phyloP scores from a whole-genome alignment of 2,797 vertebrate genomes.

The Kryptolebias ocellatus region DNA sequence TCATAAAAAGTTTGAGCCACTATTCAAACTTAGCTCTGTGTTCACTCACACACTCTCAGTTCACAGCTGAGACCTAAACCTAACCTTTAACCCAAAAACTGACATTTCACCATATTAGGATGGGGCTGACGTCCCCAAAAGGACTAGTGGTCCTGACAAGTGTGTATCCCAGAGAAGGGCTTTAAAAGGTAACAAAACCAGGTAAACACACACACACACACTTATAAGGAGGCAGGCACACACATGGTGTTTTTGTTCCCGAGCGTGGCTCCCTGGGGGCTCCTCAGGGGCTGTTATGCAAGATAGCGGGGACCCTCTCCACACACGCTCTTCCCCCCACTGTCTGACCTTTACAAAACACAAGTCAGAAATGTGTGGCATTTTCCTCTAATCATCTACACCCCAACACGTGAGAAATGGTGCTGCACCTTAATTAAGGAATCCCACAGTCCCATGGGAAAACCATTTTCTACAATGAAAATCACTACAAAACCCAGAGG shows the following conservation, averaged over 20 bases:
- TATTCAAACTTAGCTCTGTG: constrained; percentile 38
- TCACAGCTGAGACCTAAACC: too few relatives aligned
- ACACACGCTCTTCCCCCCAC: constrained; percentile 43
- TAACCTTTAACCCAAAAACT: too few relatives aligned
- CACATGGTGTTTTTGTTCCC: constrained; percentile 66
- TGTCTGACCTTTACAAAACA: constrained; percentile 75
- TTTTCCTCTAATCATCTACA: constrained; percentile 69
- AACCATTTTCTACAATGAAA: constrained; percentile 22
- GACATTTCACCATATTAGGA: too few relatives aligned
- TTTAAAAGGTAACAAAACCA: too few relatives aligned
- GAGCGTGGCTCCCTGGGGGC: constrained; percentile 44
- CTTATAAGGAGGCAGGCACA: constrained; percentile 25
- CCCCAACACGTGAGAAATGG: constrained; percentile 57
- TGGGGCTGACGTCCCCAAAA: too few relatives aligned
- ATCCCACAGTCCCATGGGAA: constrained; percentile 16
- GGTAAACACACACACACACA: constrained; percentile 6
- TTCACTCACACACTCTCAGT: not conserved
- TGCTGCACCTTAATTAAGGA: constrained; percentile 48
- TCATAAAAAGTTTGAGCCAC: constrained; percentile 44
- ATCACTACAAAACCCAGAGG: constrained; percentile 20
- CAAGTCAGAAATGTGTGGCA: constrained; percentile 70
- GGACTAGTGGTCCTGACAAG: too few relatives aligned
- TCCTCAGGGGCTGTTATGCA: constrained; percentile 65
- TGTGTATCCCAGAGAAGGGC: too few relatives aligned
- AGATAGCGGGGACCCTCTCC: constrained; percentile 66